These are phyloP conservation scores for Tapera naevia DNA, from an alignment of 2,797 vertebrate species.

Conservation along the genomic window DNA sequence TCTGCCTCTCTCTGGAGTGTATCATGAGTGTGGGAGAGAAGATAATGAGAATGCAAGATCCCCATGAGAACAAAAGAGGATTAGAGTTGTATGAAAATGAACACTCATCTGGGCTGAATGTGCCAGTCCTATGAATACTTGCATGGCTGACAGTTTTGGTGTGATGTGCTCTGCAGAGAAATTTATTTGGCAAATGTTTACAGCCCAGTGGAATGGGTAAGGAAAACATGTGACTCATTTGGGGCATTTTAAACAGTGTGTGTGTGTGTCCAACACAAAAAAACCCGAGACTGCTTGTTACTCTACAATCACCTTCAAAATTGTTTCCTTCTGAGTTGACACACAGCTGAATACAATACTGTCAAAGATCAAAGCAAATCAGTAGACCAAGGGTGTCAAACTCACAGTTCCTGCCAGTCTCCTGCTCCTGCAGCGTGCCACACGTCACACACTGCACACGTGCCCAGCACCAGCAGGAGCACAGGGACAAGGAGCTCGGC, in stretches of 20 bases:
- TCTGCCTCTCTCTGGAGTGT: neutral
- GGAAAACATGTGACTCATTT: neutral
- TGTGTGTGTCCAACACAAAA: neutral
- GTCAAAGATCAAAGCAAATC: too few species aligned
- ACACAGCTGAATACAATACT: too few species aligned
- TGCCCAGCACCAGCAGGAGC: too few species aligned
- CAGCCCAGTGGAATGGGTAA: neutral
- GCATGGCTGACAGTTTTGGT: neutral
- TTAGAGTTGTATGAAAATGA: neutral
- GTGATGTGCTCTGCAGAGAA: neutral
- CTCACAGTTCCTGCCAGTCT: too few species aligned
- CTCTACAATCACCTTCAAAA: too few species aligned
- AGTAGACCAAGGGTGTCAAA: too few species aligned
- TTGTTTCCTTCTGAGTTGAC: too few species aligned
- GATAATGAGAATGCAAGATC: neutral
- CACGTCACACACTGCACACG: too few species aligned
- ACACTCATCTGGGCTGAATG: neutral
- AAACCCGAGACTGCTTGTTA: too few species aligned
- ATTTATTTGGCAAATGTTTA: neutral
- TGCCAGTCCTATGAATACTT: neutral
- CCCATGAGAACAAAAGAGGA: neutral
- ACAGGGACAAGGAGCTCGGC: too few species aligned
- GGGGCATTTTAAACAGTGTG: neutral
- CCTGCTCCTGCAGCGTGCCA: too few species aligned
- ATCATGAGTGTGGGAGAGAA: neutral